Evolutionary conservation across 35 echinoderm and acorn worm genomes (phyloP).

Genomic region (Apostichopus japonicus): DNA sequence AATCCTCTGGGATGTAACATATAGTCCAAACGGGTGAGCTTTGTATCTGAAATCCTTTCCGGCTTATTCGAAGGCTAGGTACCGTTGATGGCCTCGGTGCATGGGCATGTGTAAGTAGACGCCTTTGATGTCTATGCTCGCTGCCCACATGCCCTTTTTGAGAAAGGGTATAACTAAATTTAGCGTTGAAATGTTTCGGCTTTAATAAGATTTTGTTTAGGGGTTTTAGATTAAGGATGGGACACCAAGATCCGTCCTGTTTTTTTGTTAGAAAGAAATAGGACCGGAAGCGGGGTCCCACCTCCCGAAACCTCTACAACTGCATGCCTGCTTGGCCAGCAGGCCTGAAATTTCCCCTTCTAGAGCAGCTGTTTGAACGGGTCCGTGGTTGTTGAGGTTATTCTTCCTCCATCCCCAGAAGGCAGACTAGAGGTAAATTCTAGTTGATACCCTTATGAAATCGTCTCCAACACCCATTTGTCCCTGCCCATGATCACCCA

Average conservation of each 20-base stretch:
- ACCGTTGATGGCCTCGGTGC: not conserved
- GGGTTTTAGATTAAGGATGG: constrained; percentile 28
- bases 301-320: too few species aligned
- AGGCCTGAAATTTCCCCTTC: too few species aligned
- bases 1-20: constrained; percentile 47
- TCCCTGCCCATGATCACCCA: too few species aligned
- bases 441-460: too few species aligned
- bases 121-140: constrained; percentile 23
- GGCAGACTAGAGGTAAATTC: too few species aligned
- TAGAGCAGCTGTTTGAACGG: too few species aligned
- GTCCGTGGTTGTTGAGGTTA: too few species aligned
- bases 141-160: not conserved
- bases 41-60: too few species aligned
- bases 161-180: not conserved
- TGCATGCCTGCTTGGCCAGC: too few species aligned
- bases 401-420: too few species aligned
- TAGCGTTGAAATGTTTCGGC: constrained; percentile 5
- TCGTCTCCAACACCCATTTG: too few species aligned
- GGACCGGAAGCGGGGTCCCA: not conserved
- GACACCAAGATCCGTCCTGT: not conserved
- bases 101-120: constrained; percentile 19
- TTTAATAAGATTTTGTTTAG: not conserved
- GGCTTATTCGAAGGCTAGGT: not conserved
- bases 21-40: constrained; percentile 36
- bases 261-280: constrained; percentile 23